Conservation (phyloP, 1,140 invertebrate species). For the Halictus rubicundus region DNA sequence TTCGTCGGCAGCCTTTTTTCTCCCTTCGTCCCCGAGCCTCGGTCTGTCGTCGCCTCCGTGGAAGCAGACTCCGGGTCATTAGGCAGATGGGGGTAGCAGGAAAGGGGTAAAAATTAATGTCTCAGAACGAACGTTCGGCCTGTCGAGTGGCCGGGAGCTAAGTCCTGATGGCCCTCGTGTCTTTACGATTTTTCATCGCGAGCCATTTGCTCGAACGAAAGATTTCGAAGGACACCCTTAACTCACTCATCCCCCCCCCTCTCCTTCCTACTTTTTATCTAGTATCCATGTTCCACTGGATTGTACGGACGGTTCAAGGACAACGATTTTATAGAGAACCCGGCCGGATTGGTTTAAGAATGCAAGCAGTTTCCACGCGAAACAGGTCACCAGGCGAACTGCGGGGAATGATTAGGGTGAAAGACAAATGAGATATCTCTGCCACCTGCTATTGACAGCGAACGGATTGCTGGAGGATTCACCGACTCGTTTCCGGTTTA, state of each 20-base stretch:
- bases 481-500: constrained; percentile 7
- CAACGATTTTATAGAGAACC: no score
- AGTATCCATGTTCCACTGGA: background rate
- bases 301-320: background rate
- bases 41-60: constrained; percentile 16
- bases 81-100: constrained; percentile 71
- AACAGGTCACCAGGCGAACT: constrained; percentile 27
- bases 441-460: constrained; percentile 36
- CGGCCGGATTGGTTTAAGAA: background rate
- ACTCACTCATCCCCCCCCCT: background rate
- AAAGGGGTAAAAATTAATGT: constrained; percentile 81
- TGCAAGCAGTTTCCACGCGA: background rate
- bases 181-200: constrained; percentile 78
- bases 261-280: background rate
- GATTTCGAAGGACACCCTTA: constrained; percentile 10
- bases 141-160: constrained; percentile 57
- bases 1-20: constrained; percentile 66
- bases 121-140: constrained; percentile 78
- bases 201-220: constrained; percentile 71
- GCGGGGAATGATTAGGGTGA: background rate
- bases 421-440: background rate
- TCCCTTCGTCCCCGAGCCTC: constrained; percentile 8
- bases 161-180: constrained; percentile 66
- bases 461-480: background rate
- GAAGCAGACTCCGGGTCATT: constrained; percentile 74